phyloP scores from a whole-genome alignment of 2,888 invertebrate species.

The Trachelus stipa region DNA sequence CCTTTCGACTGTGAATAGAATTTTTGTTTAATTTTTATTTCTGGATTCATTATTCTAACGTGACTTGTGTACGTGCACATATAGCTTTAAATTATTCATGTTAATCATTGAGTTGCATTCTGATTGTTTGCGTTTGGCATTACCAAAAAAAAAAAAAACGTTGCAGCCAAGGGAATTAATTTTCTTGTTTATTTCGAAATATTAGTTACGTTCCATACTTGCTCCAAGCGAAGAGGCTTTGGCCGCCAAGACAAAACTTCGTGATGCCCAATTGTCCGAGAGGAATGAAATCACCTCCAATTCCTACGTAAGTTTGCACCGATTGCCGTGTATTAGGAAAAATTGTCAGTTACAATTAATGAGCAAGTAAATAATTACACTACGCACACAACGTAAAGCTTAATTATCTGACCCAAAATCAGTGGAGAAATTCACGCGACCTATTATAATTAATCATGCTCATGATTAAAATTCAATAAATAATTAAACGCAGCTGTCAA shows the following conservation, averaged over 20 bases:
- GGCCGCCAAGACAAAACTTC: slow-evolving; percentile 44
- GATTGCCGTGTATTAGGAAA: background rate
- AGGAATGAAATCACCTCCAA: slow-evolving; percentile 38
- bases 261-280: slow-evolving; percentile 28
- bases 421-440: background rate
- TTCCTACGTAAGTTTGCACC: slow-evolving; percentile 53
- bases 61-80: background rate
- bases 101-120: background rate
- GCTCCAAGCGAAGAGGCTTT: slow-evolving; percentile 42
- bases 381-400: background rate
- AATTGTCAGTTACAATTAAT: background rate
- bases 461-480: background rate
- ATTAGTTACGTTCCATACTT: slow-evolving; percentile 50
- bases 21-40: background rate
- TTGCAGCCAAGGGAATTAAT: slow-evolving; percentile 9
- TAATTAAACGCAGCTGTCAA: background rate
- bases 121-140: slow-evolving; percentile 22
- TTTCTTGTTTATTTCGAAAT: slow-evolving; percentile 31
- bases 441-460: background rate
- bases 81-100: background rate
- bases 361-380: background rate
- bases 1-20: background rate
- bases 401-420: background rate
- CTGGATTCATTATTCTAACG: background rate
- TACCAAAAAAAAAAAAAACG: background rate